phyloP scores from a whole-genome alignment of 2,113 vertebrate genomes.

The Microtus ochrogaster region DNA sequence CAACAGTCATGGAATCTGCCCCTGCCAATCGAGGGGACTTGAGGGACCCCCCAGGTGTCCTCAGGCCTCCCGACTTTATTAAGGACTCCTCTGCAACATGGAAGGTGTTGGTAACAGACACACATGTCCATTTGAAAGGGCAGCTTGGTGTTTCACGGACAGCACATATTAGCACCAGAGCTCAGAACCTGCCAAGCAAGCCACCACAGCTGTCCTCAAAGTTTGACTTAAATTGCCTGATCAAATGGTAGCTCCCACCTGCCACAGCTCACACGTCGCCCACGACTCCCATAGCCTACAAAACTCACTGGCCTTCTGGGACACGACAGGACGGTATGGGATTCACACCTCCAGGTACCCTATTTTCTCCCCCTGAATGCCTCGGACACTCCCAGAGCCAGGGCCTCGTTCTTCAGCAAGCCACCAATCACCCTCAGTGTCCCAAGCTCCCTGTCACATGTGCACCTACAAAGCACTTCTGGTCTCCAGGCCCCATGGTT shows the following conservation, averaged over 20 bases:
- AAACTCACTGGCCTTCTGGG: not conserved
- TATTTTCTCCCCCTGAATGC: not conserved
- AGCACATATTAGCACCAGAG: not conserved
- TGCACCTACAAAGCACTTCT: too few species aligned
- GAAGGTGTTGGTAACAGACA: too few species aligned
- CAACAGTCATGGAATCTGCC: not conserved
- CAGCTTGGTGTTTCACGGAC: not conserved
- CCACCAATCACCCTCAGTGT: not conserved
- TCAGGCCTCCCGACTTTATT: not conserved
- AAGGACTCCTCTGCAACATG: not conserved
- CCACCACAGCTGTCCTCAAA: not conserved
- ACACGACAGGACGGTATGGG: not conserved
- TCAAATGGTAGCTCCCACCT: not conserved
- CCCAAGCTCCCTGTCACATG: not conserved
- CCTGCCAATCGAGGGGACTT: not conserved
- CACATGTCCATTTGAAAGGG: fast-evolving
- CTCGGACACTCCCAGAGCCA: not conserved
- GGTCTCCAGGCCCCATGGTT: not conserved
- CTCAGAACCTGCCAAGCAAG: not conserved
- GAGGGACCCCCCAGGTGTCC: not conserved
- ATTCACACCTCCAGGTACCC: not conserved
- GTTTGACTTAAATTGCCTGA: not conserved
- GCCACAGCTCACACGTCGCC: not conserved
- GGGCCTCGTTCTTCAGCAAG: not conserved
- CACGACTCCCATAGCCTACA: not conserved